These are phyloP conservation scores for Metaphire vulgaris DNA, from an alignment of 1,140 invertebrate species.

Conservation along the genomic window DNA sequence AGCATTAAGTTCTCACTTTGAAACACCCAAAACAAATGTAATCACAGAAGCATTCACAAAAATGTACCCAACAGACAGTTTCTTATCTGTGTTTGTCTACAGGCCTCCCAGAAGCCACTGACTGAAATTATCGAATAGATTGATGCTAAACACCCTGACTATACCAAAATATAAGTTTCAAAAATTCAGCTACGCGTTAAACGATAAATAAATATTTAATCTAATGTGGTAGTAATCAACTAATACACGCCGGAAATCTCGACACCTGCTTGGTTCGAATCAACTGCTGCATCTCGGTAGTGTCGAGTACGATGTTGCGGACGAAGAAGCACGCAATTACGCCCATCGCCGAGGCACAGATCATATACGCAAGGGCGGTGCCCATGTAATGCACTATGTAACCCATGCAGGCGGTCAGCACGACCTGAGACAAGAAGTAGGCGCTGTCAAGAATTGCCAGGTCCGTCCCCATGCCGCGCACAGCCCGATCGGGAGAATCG, in stretches of 20 bases:
- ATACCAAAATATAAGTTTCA: neutral
- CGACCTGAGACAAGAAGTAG: conserved; percentile 55
- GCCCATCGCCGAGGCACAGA: conserved; percentile 45
- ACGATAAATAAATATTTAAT: too few relatives aligned
- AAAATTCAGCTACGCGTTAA: neutral
- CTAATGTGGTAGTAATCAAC: too few relatives aligned
- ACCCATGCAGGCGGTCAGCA: conserved; percentile 52
- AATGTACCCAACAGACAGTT: neutral
- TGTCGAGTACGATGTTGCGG: conserved; percentile 36
- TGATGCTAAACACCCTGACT: too few relatives aligned
- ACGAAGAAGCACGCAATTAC: conserved; percentile 43
- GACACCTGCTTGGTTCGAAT: neutral
- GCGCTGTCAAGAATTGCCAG: conserved; percentile 53
- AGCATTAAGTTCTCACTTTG: too few relatives aligned
- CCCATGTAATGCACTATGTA: conserved; percentile 52
- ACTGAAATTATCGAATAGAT: too few relatives aligned
- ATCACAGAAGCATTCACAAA: too few relatives aligned
- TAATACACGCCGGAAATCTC: neutral
- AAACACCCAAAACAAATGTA: too few relatives aligned
- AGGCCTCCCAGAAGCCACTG: too few relatives aligned
- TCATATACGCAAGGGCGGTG: conserved; percentile 51
- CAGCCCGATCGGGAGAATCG: conserved; percentile 13
- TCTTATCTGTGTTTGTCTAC: neutral
- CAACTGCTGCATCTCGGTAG: conserved; percentile 34
- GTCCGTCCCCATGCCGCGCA: conserved; percentile 52